These are phyloP conservation scores for Lordiphosa andalusiaca DNA, from an alignment of 2,888 invertebrate genomes.

Conservation along the genomic window DNA sequence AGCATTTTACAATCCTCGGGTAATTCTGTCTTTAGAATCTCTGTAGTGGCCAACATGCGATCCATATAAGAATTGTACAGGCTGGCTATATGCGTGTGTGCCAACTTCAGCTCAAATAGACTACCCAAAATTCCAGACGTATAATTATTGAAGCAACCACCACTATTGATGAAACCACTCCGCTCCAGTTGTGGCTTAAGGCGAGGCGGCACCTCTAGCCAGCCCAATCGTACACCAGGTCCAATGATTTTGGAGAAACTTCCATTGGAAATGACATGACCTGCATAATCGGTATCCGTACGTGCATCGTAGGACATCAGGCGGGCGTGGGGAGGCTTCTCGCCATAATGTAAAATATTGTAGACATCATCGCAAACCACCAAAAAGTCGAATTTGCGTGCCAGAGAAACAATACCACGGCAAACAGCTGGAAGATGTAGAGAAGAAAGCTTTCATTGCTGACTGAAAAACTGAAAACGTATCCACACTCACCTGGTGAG, in stretches of 20 bases:
- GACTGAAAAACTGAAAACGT: too few relatives aligned
- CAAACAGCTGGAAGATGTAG: constrained; percentile 75
- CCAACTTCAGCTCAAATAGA: constrained; percentile 81
- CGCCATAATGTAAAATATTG: constrained; percentile 82
- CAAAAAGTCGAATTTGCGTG: constrained; percentile 80
- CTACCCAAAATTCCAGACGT: constrained; percentile 82
- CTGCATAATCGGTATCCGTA: constrained; percentile 78
- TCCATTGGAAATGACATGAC: constrained; percentile 84
- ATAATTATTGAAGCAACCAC: constrained; percentile 84
- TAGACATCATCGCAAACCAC: constrained; percentile 85
- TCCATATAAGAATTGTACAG: constrained; percentile 79
- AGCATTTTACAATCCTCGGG: constrained; percentile 80
- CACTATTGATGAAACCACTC: constrained; percentile 82
- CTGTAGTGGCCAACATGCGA: constrained; percentile 80
- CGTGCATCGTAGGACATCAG: constrained; percentile 82
- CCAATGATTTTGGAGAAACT: constrained; percentile 85
- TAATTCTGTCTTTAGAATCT: constrained; percentile 79
- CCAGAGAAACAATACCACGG: constrained; percentile 79
- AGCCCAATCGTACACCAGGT: constrained; percentile 84
- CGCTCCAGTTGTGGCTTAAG: constrained; percentile 78
- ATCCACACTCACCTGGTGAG: constrained; percentile 76
- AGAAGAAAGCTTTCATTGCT: background rate
- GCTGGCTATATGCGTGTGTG: constrained; percentile 80
- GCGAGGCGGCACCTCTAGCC: constrained; percentile 83
- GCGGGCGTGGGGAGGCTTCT: constrained; percentile 80